These are phyloP conservation scores for Schizaphis graminum DNA, from an alignment of 2,888 invertebrate genomes.

Conservation along the genomic window DNA sequence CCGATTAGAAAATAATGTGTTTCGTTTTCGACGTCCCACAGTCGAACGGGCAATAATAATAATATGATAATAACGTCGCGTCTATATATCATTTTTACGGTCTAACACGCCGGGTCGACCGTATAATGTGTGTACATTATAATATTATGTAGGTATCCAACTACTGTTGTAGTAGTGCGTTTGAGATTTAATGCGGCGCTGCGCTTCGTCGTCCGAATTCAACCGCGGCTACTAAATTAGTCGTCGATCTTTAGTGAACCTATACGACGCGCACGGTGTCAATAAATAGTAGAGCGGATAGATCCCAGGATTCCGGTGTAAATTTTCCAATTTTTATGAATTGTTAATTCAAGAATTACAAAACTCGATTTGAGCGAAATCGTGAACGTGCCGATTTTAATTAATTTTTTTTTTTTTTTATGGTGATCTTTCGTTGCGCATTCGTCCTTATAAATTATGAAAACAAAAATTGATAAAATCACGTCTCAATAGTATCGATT, in stretches of 20 bases:
- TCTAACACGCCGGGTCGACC: neutral
- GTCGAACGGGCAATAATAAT: neutral
- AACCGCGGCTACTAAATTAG: neutral
- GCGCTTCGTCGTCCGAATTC: neutral
- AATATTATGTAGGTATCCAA: neutral
- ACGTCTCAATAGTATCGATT: neutral
- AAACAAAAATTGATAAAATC: neutral
- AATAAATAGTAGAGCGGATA: too few species aligned
- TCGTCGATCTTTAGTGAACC: neutral
- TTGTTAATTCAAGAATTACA: too few species aligned
- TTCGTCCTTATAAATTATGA: neutral
- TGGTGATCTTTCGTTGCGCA: neutral
- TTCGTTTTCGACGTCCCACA: neutral
- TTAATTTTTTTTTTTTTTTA: neutral
- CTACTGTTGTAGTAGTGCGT: neutral
- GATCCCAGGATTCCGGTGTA: too few species aligned
- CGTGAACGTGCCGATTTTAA: neutral
- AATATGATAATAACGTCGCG: neutral
- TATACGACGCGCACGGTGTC: neutral
- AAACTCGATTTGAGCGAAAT: neutral
- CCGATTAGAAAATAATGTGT: neutral
- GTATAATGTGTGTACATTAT: neutral
- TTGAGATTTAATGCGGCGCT: neutral
- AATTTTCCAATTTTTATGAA: too few species aligned
- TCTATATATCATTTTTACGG: conserved; percentile 1